Percentiles rank a stretch among this genome's conserved stretches.
Conservation (phyloP, 2,888 invertebrate genomes). For the Yponomeuta plumbellus region DNA sequence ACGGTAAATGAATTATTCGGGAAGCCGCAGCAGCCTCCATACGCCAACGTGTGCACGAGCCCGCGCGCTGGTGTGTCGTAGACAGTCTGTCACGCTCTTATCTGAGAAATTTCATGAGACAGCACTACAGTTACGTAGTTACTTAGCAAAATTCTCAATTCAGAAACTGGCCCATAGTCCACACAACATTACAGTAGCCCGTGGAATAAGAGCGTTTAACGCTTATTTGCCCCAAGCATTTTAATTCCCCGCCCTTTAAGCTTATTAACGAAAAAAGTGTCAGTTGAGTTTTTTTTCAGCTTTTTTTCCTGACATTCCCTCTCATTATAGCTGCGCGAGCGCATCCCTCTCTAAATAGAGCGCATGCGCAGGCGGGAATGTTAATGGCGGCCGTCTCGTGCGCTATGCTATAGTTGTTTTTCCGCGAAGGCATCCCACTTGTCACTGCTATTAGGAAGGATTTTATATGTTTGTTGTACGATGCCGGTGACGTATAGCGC, state of each 20-base stretch:
- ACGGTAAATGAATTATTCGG: no score
- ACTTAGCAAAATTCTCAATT: no score
- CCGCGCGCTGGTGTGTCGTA: no score
- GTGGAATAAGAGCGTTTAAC: not conserved
- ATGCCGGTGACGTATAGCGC: no score
- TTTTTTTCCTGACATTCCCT: conserved; percentile 28
- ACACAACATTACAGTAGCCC: not conserved
- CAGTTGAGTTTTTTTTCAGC: not conserved
- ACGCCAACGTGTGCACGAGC: no score
- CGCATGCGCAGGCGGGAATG: conserved; percentile 60
- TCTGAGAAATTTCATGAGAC: no score
- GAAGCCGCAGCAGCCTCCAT: no score
- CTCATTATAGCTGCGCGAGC: conserved; percentile 40
- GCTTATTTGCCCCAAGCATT: not conserved
- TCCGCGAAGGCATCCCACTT: not conserved
- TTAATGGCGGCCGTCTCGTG: conserved; percentile 56
- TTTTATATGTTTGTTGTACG: no score
- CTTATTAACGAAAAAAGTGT: conserved; percentile 7
- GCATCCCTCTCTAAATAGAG: conserved; percentile 52
- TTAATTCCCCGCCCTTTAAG: conserved; percentile 5
- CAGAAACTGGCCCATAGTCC: no score
- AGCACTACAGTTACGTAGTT: no score
- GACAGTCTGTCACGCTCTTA: no score
- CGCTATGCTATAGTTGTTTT: conserved; percentile 28
- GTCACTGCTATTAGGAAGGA: no score